These are phyloP conservation scores for Megaleporinus macrocephalus DNA, from an alignment of 2,113 vertebrate species.

Conservation along the genomic window DNA sequence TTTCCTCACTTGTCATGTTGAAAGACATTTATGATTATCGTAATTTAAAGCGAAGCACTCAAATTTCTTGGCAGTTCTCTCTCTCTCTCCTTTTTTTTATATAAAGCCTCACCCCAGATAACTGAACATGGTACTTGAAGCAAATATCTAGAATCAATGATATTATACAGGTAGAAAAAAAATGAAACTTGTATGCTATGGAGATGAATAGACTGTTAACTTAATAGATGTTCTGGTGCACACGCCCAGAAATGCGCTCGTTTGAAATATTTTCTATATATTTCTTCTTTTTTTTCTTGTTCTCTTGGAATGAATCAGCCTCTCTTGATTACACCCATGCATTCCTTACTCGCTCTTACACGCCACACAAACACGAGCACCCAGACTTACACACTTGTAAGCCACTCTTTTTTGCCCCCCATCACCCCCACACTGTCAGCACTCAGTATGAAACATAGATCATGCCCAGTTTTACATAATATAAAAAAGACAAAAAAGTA, in stretches of 20 bases:
- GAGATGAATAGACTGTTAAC: slow-evolving; percentile 73
- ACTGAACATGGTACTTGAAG: slow-evolving; percentile 74
- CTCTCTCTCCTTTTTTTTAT: slow-evolving; percentile 50
- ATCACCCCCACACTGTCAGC: slow-evolving; percentile 39
- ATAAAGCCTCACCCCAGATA: slow-evolving; percentile 54
- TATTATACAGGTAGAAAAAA: slow-evolving; percentile 62
- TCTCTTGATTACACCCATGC: slow-evolving; percentile 56
- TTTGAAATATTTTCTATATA: slow-evolving; percentile 56
- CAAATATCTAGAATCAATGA: slow-evolving; percentile 55
- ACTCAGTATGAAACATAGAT: slow-evolving; percentile 47
- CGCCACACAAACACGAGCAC: slow-evolving; percentile 38
- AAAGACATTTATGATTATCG: slow-evolving; percentile 14
- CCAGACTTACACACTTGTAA: slow-evolving; percentile 52
- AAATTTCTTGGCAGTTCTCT: slow-evolving; percentile 41
- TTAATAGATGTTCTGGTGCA: slow-evolving; percentile 62
- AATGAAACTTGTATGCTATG: slow-evolving; percentile 64
- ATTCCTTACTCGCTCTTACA: slow-evolving; percentile 53
- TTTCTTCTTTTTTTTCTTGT: slow-evolving; percentile 54
- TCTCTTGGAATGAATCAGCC: slow-evolving; percentile 59
- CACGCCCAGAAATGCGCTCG: slow-evolving; percentile 30
- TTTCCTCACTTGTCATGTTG: slow-evolving; percentile 55
- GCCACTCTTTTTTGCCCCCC: slow-evolving; percentile 57
- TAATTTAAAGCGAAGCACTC: slow-evolving; percentile 52
- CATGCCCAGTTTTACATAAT: slow-evolving; percentile 47
- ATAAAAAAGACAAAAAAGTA: slow-evolving; percentile 14